Percentiles rank a stretch among this genome's conserved stretches.
phyloP scores from a whole-genome alignment of 2,797 vertebrate genomes.

The Arctocebus calabarensis region DNA sequence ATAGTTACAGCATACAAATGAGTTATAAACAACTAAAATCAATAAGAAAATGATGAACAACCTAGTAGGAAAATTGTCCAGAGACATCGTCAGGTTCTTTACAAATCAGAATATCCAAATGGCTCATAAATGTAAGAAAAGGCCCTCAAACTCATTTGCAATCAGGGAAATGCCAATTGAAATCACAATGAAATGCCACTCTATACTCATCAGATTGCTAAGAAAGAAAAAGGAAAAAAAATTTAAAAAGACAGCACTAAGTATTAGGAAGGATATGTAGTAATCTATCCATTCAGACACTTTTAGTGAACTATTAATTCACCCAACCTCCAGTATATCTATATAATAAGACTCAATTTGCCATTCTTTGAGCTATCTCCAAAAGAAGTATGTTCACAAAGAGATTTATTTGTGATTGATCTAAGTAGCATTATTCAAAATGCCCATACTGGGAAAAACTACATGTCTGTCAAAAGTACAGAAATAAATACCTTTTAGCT shows the following conservation, averaged over 20 bases:
- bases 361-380: background rate
- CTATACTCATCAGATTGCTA: background rate
- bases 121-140: background rate
- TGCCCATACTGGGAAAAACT: background rate
- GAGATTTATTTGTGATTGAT: background rate
- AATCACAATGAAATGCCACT: background rate
- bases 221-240: background rate
- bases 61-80: background rate
- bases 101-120: background rate
- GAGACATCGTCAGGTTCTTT: background rate
- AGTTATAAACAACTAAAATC: background rate
- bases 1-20: background rate
- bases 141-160: background rate
- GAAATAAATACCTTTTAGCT: background rate
- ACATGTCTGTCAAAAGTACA: background rate
- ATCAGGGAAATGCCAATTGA: background rate
- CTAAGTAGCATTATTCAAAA: background rate
- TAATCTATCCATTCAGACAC: background rate
- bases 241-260: background rate
- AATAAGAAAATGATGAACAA: slow-evolving; percentile 5
- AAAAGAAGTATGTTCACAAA: background rate
- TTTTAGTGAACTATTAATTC: background rate
- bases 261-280: background rate
- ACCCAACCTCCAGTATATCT: background rate
- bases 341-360: background rate